These are phyloP conservation scores for Falco punctatus DNA, from an alignment of 2,113 vertebrate genomes.

Conservation along the genomic window DNA sequence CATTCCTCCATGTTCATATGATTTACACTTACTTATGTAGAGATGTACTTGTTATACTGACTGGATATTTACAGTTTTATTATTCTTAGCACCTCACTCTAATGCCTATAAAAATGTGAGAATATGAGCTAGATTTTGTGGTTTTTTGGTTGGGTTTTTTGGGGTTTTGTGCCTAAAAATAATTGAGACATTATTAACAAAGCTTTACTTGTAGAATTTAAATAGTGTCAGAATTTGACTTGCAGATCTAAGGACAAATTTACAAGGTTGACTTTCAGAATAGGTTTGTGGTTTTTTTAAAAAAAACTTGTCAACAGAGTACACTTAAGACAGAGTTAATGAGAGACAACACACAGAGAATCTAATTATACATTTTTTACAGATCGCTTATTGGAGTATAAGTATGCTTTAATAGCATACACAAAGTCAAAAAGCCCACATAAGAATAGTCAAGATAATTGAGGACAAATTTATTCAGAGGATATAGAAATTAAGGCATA, in stretches of 20 bases:
- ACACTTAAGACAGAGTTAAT: slow-evolving; percentile 37
- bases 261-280: slow-evolving; percentile 50
- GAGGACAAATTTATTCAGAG: not conserved
- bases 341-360: slow-evolving; percentile 46
- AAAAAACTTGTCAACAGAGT: slow-evolving; percentile 44
- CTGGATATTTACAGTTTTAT: not conserved
- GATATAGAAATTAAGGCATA: slow-evolving; percentile 3
- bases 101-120: not conserved
- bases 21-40: not conserved
- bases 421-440: slow-evolving; percentile 45
- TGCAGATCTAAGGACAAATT: slow-evolving; percentile 39
- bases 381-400: slow-evolving; percentile 40
- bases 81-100: not conserved
- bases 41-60: not conserved
- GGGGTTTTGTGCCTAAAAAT: not conserved
- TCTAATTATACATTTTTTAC: slow-evolving; percentile 54
- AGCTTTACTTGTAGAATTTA: slow-evolving; percentile 20
- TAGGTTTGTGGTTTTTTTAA: not conserved
- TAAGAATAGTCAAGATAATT: slow-evolving; percentile 50
- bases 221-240: slow-evolving; percentile 47
- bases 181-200: slow-evolving; percentile 46
- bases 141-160: too few species aligned
- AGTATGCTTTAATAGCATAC: slow-evolving; percentile 40
- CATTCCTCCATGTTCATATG: not conserved
- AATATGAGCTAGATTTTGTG: not conserved